These are phyloP conservation scores for Tenthredo notha DNA, from an alignment of 2,888 invertebrate genomes.

Conservation along the genomic window DNA sequence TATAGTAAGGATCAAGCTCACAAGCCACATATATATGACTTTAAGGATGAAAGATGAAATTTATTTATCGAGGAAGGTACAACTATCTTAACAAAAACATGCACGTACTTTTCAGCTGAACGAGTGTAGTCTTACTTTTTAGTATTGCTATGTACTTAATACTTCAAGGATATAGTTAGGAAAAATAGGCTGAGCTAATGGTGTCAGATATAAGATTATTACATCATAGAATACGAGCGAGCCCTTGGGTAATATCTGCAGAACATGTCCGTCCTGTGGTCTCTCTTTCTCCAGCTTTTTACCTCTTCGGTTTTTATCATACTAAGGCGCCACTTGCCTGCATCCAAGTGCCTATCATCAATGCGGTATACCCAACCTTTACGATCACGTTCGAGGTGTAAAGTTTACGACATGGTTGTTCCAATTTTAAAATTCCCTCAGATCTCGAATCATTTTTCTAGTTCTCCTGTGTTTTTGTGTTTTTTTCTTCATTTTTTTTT, in stretches of 20 bases:
- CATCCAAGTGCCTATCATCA: conserved; percentile 6
- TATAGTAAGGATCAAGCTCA: background rate
- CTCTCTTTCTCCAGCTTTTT: background rate
- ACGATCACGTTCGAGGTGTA: background rate
- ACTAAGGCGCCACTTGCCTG: background rate
- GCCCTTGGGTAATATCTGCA: conserved; percentile 11
- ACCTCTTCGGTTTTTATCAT: conserved; percentile 1
- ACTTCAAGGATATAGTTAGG: conserved; percentile 1
- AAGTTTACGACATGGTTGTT: background rate
- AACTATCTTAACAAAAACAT: background rate
- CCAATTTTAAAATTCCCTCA: background rate
- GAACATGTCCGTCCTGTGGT: background rate
- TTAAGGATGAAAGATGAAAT: background rate
- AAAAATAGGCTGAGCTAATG: background rate
- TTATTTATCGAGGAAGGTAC: background rate
- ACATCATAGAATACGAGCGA: background rate
- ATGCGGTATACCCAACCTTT: background rate
- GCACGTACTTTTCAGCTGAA: background rate
- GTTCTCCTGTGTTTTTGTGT: background rate
- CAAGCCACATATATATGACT: background rate
- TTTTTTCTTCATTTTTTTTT: no score
- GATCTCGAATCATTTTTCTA: background rate
- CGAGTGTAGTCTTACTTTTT: conserved; percentile 1
- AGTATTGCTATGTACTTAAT: background rate
- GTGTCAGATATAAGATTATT: conserved; percentile 37